Evolutionary conservation across 2,888 invertebrate species (phyloP).

Genomic region (Temnothorax unifasciatus): DNA sequence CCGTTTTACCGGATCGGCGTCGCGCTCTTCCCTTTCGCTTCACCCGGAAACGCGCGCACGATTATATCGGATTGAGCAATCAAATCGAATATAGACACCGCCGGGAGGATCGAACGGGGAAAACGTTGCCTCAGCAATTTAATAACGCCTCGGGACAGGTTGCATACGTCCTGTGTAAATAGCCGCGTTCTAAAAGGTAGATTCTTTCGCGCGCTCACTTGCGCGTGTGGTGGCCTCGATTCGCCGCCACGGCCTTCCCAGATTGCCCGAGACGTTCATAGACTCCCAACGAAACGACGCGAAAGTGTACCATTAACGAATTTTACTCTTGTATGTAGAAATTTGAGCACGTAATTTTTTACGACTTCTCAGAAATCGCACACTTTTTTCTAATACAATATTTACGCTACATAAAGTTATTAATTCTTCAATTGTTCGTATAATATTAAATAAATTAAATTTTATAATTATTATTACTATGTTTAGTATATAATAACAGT

Average conservation of each 20-base stretch:
- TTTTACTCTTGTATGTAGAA: conserved; percentile 12
- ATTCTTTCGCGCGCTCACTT: conserved; percentile 17
- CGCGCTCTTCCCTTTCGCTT: conserved; percentile 14
- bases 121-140: conserved; percentile 9
- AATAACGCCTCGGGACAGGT: background rate
- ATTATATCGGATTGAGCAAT: conserved; percentile 26
- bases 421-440: background rate
- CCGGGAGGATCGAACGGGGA: background rate
- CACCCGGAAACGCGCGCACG: conserved; percentile 11
- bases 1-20: background rate
- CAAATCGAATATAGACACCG: conserved; percentile 1
- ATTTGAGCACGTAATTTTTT: background rate
- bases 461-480: background rate
- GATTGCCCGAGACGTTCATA: conserved; percentile 29
- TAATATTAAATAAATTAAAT: background rate
- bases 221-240: conserved; percentile 58
- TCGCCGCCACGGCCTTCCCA: conserved; percentile 53
- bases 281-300: conserved; percentile 40
- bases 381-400: background rate
- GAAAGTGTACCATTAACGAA: conserved; percentile 36
- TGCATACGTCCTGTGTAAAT: conserved; percentile 24
- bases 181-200: conserved; percentile 24
- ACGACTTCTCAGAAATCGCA: background rate
- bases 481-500: background rate
- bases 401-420: background rate